Evolutionary conservation across 2,797 vertebrate species (phyloP), one percentile per base, ranked within the genome.

Genomic region (Peromyscus nudipes): DNA sequence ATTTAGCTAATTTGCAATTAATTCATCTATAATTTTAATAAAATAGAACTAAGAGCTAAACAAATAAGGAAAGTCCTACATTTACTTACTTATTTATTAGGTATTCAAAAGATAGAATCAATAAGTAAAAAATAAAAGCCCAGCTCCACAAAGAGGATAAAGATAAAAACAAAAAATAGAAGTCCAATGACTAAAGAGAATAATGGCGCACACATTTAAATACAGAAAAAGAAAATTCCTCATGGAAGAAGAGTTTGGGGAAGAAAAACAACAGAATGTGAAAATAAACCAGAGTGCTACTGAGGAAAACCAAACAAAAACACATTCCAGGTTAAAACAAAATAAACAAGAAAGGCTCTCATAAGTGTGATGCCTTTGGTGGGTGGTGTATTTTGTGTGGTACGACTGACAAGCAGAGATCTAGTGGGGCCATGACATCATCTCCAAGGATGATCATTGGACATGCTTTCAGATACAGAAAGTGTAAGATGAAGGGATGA

Each of bases 81-180:
- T 91, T 94, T 80, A 91, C 71, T 90, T 17, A 46, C 43, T 82
- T 31, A 91, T 13, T 87, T 87, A 77, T 65, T 52, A 85, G 79
- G 88, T 94, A 77, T 89, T 91, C 62, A 60, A 9, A 92, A 96
- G 5, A 77, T 37, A 65, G 14, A 84, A 55, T 14, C 46, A 7
- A 88, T 52, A 86, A 77, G 9, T 37, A 43, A 69, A 88, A 91
- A 21, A 23, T 1, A 29, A 93, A 96, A 67, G 23, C 34, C 3
- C 10, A 91, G 11, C 6, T 64, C 60, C 25, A 76, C 69, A 31
- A 92, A 87, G 14, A 4, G n/a, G 69, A 29, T 83, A 55, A 87
- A 12, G 79, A 87, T 12, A 73, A 67, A 31, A 29, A 46, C 12
- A 31, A 43, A 43, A 29, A 13, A 57, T 6, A 1, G 31, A 69